phyloP scores from a whole-genome alignment of 2,888 invertebrate genomes.

The Eupelmus urozonus region DNA sequence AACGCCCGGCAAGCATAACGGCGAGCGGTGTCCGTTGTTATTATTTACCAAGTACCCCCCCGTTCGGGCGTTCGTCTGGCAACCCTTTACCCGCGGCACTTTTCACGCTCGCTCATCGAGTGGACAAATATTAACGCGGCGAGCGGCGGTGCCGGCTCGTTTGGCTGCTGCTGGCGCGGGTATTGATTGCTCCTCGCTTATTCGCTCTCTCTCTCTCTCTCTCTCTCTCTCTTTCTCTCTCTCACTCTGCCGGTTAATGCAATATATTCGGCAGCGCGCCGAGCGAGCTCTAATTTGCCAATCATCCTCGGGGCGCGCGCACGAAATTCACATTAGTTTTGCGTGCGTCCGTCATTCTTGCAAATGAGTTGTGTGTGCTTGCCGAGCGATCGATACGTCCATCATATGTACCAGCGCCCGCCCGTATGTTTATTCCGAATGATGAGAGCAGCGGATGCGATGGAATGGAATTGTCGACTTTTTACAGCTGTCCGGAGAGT shows the following conservation, averaged over 20 bases:
- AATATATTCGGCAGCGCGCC: constrained; percentile 18
- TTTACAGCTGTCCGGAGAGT: no score
- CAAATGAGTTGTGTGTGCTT: constrained; percentile 24
- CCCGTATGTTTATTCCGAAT: constrained; percentile 15
- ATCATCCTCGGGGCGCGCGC: constrained; percentile 39
- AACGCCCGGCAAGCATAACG: neutral
- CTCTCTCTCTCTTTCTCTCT: neutral
- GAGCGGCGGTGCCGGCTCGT: neutral
- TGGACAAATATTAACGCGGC: constrained; percentile 40
- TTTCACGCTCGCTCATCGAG: constrained; percentile 22
- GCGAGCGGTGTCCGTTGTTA: constrained; percentile 17
- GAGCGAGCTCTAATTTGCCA: constrained; percentile 49
- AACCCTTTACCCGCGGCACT: constrained; percentile 20
- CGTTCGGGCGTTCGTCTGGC: no score
- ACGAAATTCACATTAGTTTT: constrained; percentile 31
- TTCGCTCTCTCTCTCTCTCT: neutral
- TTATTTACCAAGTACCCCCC: constrained; percentile 24
- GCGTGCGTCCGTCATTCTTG: constrained; percentile 24
- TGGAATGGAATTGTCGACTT: no score
- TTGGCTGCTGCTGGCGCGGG: neutral
- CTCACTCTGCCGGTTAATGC: constrained; percentile 24
- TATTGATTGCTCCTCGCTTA: constrained; percentile 20
- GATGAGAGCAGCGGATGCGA: neutral
- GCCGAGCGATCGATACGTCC: constrained; percentile 36
- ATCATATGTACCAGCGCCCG: neutral